Percentiles rank a stretch among this genome's conserved stretches.
phyloP scores from a whole-genome alignment of 2,113 vertebrate species.

The Heloderma charlesbogerti region DNA sequence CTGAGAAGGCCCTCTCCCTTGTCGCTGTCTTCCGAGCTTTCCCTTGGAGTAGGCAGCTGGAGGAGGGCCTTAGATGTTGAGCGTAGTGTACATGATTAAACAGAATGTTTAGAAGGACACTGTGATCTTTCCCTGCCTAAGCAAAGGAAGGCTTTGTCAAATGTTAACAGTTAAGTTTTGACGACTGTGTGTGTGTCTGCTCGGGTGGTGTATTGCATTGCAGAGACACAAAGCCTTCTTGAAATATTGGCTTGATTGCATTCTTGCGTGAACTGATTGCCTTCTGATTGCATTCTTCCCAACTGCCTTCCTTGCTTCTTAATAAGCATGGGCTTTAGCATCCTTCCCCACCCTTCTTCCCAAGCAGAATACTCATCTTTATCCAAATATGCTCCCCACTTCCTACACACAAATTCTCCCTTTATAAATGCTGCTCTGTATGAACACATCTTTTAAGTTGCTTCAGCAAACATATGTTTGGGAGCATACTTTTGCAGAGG shows the following conservation, averaged over 20 bases:
- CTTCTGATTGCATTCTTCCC: neutral
- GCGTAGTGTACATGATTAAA: too few relatives aligned
- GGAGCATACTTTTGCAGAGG: neutral
- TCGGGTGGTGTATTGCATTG: neutral
- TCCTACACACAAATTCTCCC: neutral
- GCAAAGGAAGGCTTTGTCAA: neutral
- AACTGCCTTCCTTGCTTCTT: constrained; percentile 28
- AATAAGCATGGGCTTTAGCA: neutral
- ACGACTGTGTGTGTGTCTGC: neutral
- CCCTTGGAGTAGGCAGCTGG: too few relatives aligned
- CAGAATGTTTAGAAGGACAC: neutral
- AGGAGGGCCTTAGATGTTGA: too few relatives aligned
- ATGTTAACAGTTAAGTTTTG: too few relatives aligned
- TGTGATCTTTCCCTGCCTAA: neutral
- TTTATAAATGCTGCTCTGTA: too few relatives aligned
- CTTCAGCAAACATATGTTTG: neutral
- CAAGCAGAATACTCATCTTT: too few relatives aligned
- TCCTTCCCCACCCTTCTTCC: neutral
- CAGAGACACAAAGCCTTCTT: neutral
- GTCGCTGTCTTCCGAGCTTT: too few relatives aligned
- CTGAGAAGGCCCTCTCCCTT: too few relatives aligned
- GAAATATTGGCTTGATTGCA: constrained; percentile 14
- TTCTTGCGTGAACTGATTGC: neutral
- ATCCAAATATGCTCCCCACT: too few relatives aligned
- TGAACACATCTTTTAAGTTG: neutral